Conservation (phyloP, 1,140 invertebrate species). For the Drosophila grimshawi region DNA sequence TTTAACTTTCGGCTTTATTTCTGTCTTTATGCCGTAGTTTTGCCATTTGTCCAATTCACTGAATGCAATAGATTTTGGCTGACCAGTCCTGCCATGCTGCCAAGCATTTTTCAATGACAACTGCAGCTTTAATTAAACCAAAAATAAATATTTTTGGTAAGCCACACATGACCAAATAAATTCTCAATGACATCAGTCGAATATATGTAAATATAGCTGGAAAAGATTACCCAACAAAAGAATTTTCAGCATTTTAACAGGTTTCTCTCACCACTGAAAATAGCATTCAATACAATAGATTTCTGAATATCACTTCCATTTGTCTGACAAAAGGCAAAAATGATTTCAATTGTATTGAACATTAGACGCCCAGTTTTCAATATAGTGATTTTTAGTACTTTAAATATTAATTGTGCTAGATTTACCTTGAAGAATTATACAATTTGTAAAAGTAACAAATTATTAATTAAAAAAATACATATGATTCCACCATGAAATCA, state of each 20-base stretch:
- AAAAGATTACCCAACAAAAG: neutral
- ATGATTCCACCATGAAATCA: too few relatives aligned
- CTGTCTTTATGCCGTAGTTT: conserved; percentile 17
- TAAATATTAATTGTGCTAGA: too few relatives aligned
- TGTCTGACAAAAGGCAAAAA: too few relatives aligned
- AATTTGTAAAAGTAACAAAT: too few relatives aligned
- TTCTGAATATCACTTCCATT: too few relatives aligned
- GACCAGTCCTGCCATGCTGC: neutral
- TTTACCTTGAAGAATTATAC: too few relatives aligned
- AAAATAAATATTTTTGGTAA: conserved; percentile 59
- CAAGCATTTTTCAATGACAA: conserved; percentile 75
- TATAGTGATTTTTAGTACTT: too few relatives aligned
- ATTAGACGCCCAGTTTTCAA: too few relatives aligned
- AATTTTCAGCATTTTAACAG: neutral
- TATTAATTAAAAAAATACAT: too few relatives aligned
- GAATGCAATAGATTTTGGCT: conserved; percentile 28
- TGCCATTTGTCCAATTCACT: conserved; percentile 22
- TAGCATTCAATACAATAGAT: neutral
- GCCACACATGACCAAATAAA: conserved; percentile 19
- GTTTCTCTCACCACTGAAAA: neutral
- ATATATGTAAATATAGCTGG: conserved; percentile 20
- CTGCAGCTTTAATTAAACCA: conserved; percentile 80
- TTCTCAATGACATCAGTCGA: neutral
- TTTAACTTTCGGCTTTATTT: conserved; percentile 56
- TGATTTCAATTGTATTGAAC: too few relatives aligned